Evolutionary conservation across 2,888 invertebrate species (phyloP), one percentile per base, ranked within the genome.

Genomic region (Oligia strigilis): DNA sequence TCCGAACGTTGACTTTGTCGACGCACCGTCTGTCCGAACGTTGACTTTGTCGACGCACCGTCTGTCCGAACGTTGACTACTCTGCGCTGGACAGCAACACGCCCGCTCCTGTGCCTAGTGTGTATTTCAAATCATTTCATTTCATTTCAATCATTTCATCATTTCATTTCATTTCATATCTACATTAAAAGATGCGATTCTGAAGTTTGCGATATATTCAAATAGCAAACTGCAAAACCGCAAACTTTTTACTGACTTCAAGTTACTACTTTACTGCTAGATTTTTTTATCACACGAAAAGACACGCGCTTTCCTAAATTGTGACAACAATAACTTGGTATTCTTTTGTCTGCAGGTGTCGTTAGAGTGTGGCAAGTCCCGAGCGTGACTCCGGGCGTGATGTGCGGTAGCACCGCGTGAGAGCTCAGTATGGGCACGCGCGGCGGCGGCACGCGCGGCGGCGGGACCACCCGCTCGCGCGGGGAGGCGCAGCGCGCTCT

Each of bases 401-500:
- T 87, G 87, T 29, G 46, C 49, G 43, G 60, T 29, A 40, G 60
- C 49, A n/a, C 19, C 65, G 72, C 64, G 58, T 73, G 83, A 71
- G 55, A 75, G 73, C 46, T 36, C 55, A 62, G 58, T 66, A 90
- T 90, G 89, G 90, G 87, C 80, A 82, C 90, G 79, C 90, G 90
- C 72, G 89, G 91, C 55, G 90, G 87, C 75, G 90, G 90, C 66
- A 86, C 90, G 81, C 71, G 71, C 23, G 71, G 71, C 9, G 55
- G 71, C 11, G 90, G 90, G 58, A 86, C 90, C 78, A 88, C 89
- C 80, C 91, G 93, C 70, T 92, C 92, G 85, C 92, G 93, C 69
- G 92, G 92, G 46, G 94, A 94, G 78, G 86, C 94, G 87, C 94
- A 94, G 90, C 95, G 96, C 72, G 93, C 97, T 66, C 92, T 97